These are phyloP conservation scores for Schizotus pectinicornis DNA, from an alignment of 2,888 invertebrate genomes.

Conservation along the genomic window DNA sequence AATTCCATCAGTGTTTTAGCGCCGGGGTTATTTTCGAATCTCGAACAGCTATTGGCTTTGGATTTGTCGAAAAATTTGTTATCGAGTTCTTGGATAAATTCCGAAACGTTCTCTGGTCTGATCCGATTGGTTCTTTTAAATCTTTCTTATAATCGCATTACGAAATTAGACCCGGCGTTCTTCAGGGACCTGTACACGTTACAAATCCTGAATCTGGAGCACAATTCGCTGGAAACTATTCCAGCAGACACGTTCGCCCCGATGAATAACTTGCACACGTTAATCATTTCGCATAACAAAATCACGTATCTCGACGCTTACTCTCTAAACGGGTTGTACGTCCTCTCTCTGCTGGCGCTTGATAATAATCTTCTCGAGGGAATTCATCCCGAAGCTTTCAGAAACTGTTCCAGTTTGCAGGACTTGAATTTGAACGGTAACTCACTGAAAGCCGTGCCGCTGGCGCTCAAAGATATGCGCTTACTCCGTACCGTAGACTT, in stretches of 20 bases:
- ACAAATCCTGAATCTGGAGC: constrained; percentile 83
- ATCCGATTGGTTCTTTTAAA: constrained; percentile 87
- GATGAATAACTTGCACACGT: constrained; percentile 90
- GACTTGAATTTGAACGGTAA: constrained; percentile 91
- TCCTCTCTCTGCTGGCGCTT: constrained; percentile 81
- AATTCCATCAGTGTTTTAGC: constrained; percentile 88
- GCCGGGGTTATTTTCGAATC: constrained; percentile 83
- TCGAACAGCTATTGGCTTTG: constrained; percentile 79
- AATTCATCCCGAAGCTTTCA: constrained; percentile 86
- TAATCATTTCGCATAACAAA: constrained; percentile 85
- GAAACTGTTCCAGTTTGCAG: constrained; percentile 88
- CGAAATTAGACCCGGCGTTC: constrained; percentile 80
- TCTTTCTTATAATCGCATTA: constrained; percentile 83
- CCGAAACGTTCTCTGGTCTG: constrained; percentile 84
- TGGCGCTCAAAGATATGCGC: constrained; percentile 84
- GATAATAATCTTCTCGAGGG: constrained; percentile 85
- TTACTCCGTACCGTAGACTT: constrained; percentile 87
- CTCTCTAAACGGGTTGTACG: constrained; percentile 86
- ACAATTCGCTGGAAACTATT: constrained; percentile 82
- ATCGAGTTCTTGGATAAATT: constrained; percentile 85
- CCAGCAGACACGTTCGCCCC: constrained; percentile 88
- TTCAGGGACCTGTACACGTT: constrained; percentile 87
- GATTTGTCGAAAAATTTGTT: constrained; percentile 87
- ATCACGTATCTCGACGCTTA: constrained; percentile 84
- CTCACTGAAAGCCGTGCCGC: constrained; percentile 78